Conservation (phyloP, 2,113 vertebrate species). For the rat (Rattus norvegicus) region GRCr8 NC_086019.1:30148001-30148500, state of each 20-base stretch:
- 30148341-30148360: not conserved
- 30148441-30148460: not conserved
- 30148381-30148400: not conserved
- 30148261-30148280: not conserved
- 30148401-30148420: not conserved
- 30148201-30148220: not conserved
- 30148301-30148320: not conserved
- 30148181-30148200: not conserved
- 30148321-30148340: not conserved
- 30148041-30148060: not conserved
- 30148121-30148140: not conserved
- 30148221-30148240: not conserved
- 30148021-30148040: not conserved
- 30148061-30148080: not conserved
- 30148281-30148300: not conserved
- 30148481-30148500: not conserved
- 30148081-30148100: not conserved
- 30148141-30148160: not conserved
- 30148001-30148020: not conserved
- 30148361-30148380: not conserved
- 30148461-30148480: not conserved
- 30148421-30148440: not conserved
- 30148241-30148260: not conserved
- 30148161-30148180: not conserved
- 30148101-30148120: constrained; percentile 27